Evolutionary conservation across 2,797 vertebrate species (phyloP).

Genomic region (Gymnothorax reevesii): DNA sequence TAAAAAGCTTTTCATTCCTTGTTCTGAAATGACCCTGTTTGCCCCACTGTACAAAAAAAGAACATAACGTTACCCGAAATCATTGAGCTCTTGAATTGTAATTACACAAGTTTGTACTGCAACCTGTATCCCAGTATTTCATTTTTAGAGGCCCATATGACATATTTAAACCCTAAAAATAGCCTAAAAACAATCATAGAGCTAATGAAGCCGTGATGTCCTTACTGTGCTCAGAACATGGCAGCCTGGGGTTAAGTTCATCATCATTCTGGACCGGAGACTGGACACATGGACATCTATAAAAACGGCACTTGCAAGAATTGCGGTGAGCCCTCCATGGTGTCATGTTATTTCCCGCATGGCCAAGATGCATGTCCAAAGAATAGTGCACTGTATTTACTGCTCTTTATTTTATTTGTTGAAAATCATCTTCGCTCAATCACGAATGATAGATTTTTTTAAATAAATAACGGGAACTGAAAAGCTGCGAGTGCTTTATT

Average conservation of each 20-base stretch:
- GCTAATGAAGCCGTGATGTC: neutral
- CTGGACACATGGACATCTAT: slow-evolving; percentile 93
- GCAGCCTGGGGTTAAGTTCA: slow-evolving; percentile 88
- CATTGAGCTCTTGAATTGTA: neutral
- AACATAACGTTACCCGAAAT: neutral
- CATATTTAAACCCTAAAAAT: neutral
- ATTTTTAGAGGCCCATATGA: neutral
- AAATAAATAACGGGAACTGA: neutral
- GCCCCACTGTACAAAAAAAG: neutral
- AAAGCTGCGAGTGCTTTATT: neutral
- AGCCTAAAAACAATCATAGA: neutral
- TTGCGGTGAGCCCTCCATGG: slow-evolving; percentile 79
- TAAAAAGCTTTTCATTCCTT: neutral
- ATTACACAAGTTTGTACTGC: neutral
- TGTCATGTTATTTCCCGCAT: neutral
- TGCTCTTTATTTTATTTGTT: neutral
- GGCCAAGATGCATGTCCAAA: neutral
- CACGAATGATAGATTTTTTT: no score
- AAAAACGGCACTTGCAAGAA: slow-evolving; percentile 88
- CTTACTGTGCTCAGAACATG: slow-evolving; percentile 72
- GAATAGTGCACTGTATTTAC: neutral
- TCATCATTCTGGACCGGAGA: slow-evolving; percentile 92
- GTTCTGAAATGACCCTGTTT: neutral
- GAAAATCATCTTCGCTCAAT: neutral
- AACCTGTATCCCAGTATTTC: neutral